phyloP scores from a whole-genome alignment of 2,797 vertebrate genomes.

The Limnodromus scolopaceus region DNA sequence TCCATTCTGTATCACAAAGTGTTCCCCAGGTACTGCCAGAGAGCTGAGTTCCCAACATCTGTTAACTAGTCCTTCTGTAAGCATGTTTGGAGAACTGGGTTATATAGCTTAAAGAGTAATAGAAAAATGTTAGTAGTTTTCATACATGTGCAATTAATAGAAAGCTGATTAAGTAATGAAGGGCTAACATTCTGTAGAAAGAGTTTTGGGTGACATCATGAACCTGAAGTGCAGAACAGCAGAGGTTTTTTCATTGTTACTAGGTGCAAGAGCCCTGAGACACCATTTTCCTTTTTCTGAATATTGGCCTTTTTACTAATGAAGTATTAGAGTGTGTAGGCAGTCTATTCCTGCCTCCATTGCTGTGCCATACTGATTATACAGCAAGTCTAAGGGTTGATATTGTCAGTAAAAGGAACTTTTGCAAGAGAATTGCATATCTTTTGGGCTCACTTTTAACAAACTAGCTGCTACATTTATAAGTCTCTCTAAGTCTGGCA shows the following conservation, averaged over 20 bases:
- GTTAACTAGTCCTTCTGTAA: not conserved
- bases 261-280: not conserved
- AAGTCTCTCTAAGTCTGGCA: not conserved
- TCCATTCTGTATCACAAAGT: not conserved
- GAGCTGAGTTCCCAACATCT: not conserved
- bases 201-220: not conserved
- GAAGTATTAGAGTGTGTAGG: not conserved
- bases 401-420: not conserved
- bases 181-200: not conserved
- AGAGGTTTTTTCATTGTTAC: not conserved
- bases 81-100: rapidly evolving
- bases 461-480: not conserved
- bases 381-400: not conserved
- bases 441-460: not conserved
- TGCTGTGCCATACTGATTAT: not conserved
- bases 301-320: not conserved
- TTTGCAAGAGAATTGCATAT: not conserved
- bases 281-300: not conserved
- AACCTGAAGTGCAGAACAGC: not conserved
- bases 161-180: not conserved
- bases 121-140: not conserved
- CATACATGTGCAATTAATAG: not conserved
- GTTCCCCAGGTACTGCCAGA: not conserved
- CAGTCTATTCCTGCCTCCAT: not conserved
- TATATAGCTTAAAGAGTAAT: not conserved